Conservation (phyloP, 2,888 invertebrate species). For the Hedya salicella region DNA sequence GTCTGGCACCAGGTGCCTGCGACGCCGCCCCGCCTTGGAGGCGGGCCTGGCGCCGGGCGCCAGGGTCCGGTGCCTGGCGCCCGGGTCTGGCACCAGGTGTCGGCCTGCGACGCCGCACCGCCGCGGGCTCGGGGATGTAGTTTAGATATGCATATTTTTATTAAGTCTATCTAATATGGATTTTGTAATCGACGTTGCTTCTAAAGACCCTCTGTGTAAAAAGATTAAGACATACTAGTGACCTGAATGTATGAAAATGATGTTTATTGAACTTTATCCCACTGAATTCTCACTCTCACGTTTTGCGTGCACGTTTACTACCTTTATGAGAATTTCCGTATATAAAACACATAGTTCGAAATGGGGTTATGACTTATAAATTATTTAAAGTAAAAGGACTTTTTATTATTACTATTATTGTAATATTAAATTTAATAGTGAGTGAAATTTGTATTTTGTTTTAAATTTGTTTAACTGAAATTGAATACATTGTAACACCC, state of each 20-base stretch:
- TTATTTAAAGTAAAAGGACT: slow-evolving; percentile 78
- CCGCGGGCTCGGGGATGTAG: slow-evolving; percentile 59
- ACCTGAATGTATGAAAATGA: slow-evolving; percentile 83
- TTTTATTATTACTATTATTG: slow-evolving; percentile 82
- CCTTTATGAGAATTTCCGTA: slow-evolving; percentile 75
- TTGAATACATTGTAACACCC: slow-evolving; percentile 85
- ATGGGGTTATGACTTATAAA: slow-evolving; percentile 82
- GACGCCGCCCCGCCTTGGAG: background rate
- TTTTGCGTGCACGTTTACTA: slow-evolving; percentile 79
- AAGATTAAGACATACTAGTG: slow-evolving; percentile 84
- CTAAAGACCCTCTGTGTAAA: slow-evolving; percentile 84
- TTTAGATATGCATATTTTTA: slow-evolving; percentile 84
- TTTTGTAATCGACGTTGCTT: slow-evolving; percentile 85
- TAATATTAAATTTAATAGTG: slow-evolving; percentile 85
- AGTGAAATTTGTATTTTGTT: slow-evolving; percentile 85
- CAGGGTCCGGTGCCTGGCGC: too few relatives aligned
- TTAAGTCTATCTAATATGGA: slow-evolving; percentile 84
- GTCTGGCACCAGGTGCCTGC: background rate
- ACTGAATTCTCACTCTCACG: slow-evolving; percentile 82
- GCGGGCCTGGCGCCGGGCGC: too few relatives aligned
- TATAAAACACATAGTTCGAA: slow-evolving; percentile 74
- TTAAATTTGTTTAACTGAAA: slow-evolving; percentile 84
- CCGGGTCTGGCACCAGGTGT: background rate
- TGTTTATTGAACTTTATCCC: slow-evolving; percentile 77
- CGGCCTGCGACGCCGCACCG: slow-evolving; percentile 42